These are phyloP conservation scores for Scaptomyza caliginosa DNA, from an alignment of 2,888 invertebrate genomes.

Conservation along the genomic window DNA sequence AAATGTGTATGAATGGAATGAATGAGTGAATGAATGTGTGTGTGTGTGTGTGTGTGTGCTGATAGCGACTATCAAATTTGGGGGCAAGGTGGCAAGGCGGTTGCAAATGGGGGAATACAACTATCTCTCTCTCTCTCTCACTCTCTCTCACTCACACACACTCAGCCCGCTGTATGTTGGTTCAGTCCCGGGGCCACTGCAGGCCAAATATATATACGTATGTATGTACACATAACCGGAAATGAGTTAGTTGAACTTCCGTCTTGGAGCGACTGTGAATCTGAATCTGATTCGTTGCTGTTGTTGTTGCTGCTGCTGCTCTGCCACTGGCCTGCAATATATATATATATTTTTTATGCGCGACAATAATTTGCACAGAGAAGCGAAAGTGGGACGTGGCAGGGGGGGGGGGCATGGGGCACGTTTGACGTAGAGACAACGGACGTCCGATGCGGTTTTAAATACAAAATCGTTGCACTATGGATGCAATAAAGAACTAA, in stretches of 20 bases:
- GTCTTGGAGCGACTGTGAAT: conserved; percentile 63
- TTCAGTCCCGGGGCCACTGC: conserved; percentile 31
- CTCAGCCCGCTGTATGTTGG: conserved; percentile 27
- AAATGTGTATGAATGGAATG: conserved; percentile 38
- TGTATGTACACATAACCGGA: conserved; percentile 72
- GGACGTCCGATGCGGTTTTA: conserved; percentile 31
- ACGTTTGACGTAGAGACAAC: conserved; percentile 15
- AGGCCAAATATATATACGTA: conserved; percentile 41
- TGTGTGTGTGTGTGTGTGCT: conserved; percentile 8
- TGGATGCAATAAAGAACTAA: too few relatives aligned
- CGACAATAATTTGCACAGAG: conserved; percentile 71
- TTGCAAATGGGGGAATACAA: conserved; percentile 1
- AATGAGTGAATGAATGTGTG: conserved; percentile 43
- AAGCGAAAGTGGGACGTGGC: not conserved
- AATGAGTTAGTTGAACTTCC: conserved; percentile 83
- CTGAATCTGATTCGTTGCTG: conserved; percentile 29
- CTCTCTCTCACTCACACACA: conserved; percentile 1
- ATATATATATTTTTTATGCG: conserved; percentile 68
- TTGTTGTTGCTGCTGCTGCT: not conserved
- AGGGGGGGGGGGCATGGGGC: not conserved
- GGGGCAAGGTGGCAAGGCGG: conserved; percentile 11
- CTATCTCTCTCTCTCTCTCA: conserved; percentile 4
- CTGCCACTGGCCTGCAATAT: conserved; percentile 63
- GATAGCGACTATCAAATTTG: conserved; percentile 11
- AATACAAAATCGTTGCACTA: conserved; percentile 21